Percentiles rank a stretch among this genome's conserved stretches.
Conservation (phyloP, 1,140 invertebrate species). For the Sitophilus oryzae region DNA sequence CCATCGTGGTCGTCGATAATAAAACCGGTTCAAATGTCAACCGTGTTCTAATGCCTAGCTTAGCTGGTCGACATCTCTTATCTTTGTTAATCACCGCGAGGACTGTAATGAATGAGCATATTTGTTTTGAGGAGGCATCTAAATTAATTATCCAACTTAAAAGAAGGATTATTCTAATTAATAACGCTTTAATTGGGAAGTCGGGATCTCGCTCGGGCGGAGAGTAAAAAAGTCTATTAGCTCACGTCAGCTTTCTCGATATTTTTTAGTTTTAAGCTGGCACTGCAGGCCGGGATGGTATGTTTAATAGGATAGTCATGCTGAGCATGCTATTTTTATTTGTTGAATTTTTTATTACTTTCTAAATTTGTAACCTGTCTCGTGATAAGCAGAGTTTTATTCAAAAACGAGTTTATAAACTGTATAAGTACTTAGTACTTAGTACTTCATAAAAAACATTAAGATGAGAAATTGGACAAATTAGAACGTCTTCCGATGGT, state of each 20-base stretch:
- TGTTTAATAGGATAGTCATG: too few species aligned
- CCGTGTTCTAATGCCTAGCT: constrained; percentile 1
- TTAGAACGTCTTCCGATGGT: too few species aligned
- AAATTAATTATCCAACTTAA: constrained; percentile 6
- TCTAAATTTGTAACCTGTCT: too few species aligned
- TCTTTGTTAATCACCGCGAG: neutral
- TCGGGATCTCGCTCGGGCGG: neutral
- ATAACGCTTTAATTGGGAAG: neutral
- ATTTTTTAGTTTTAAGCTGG: too few species aligned
- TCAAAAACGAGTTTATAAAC: too few species aligned
- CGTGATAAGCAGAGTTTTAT: too few species aligned
- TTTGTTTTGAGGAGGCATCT: constrained; percentile 5
- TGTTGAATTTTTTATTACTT: too few species aligned
- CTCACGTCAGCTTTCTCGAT: neutral
- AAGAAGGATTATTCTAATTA: constrained; percentile 7
- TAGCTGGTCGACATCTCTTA: constrained; percentile 1
- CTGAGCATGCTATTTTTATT: too few species aligned
- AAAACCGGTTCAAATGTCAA: neutral
- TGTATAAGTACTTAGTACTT: too few species aligned
- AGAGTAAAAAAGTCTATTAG: neutral
- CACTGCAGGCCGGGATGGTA: too few species aligned
- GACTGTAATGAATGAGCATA: constrained; percentile 4
- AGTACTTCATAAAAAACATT: too few species aligned
- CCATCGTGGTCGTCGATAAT: neutral
- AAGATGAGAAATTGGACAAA: too few species aligned